A percentile compares a stretch with the other conserved stretches of the same genome.
Evolutionary conservation across 1,140 invertebrate genomes (phyloP).

Genomic region (Aporrectodea caliginosa): DNA sequence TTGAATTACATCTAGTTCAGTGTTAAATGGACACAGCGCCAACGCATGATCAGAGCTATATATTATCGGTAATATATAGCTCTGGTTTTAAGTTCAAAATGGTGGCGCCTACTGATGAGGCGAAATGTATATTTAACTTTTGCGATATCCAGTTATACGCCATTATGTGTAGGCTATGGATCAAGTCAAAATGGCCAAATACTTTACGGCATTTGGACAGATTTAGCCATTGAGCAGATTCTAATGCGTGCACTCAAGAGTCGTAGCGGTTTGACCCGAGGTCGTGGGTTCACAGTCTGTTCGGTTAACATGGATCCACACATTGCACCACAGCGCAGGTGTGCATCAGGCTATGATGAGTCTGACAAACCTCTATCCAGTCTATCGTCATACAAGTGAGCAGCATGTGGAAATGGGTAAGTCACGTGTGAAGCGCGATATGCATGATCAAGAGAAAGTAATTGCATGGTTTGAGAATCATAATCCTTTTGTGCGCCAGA

Average conservation of each 20-base stretch:
- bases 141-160: too few relatives aligned
- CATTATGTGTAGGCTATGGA: too few relatives aligned
- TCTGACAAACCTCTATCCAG: not conserved
- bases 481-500: not conserved
- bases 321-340: not conserved
- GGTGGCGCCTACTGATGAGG: too few relatives aligned
- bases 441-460: not conserved
- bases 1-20: too few relatives aligned
- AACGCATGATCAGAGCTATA: too few relatives aligned
- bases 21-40: too few relatives aligned
- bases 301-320: not conserved
- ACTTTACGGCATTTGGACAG: constrained; percentile 14
- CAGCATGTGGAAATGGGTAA: not conserved
- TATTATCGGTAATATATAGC: too few relatives aligned
- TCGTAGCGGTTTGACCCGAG: constrained; percentile 13
- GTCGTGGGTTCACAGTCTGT: not conserved
- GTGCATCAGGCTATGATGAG: not conserved
- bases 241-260: too few relatives aligned
- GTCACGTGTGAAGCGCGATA: not conserved
- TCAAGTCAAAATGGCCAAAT: too few relatives aligned
- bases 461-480: not conserved
- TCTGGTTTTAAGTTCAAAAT: too few relatives aligned
- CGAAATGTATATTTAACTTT: too few relatives aligned
- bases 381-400: too few relatives aligned
- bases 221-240: constrained; percentile 21